Conservation (phyloP, 2,113 vertebrate genomes). For the Falco punctatus region DNA sequence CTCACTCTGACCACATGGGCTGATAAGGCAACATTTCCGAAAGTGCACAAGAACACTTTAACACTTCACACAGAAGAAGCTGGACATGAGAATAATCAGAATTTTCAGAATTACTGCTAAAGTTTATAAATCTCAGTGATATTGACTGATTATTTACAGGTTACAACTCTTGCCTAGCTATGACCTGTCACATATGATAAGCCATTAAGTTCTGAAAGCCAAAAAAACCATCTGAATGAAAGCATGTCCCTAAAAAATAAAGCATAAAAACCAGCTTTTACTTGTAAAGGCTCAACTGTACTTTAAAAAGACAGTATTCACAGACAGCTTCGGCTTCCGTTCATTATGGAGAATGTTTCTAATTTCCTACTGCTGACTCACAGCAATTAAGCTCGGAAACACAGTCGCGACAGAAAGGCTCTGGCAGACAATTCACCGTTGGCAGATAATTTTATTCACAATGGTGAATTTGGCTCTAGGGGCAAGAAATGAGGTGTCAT, state of each 20-base stretch:
- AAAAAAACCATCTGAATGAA: constrained; percentile 3
- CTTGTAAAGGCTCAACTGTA: neutral
- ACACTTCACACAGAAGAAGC: neutral
- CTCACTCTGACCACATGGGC: neutral
- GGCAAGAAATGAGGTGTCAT: neutral
- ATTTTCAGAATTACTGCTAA: neutral
- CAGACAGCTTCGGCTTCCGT: neutral
- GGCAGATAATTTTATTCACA: constrained; percentile 14
- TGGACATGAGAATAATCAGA: neutral
- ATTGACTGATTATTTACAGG: constrained; percentile 7
- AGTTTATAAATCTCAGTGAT: neutral
- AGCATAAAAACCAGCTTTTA: constrained; percentile 27
- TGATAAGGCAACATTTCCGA: neutral
- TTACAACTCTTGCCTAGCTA: neutral
- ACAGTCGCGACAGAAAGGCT: neutral
- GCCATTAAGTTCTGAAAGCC: neutral
- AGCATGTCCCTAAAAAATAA: neutral
- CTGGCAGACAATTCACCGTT: neutral
- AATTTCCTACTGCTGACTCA: constrained; percentile 50
- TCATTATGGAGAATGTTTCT: neutral
- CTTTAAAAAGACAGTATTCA: neutral
- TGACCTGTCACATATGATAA: neutral
- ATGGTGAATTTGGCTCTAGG: neutral
- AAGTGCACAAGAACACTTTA: neutral
- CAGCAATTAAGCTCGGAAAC: constrained; percentile 28